These are phyloP conservation scores for Epizoanthus illoricatus DNA, from an alignment of 92 coral and sea anemone species.

Conservation along the genomic window DNA sequence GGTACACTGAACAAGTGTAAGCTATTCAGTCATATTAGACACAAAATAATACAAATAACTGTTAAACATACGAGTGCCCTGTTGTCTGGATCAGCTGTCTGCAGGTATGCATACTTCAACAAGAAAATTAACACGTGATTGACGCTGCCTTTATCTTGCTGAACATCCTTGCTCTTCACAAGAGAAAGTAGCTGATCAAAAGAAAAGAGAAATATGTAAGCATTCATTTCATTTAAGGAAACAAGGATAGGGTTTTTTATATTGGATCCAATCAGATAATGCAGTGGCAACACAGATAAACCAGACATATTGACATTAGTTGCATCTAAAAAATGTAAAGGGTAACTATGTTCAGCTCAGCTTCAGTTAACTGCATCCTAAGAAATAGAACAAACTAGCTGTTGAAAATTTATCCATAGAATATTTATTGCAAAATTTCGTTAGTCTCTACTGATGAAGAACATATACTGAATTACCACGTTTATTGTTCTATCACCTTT, in stretches of 20 bases:
- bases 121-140: conserved; percentile 65
- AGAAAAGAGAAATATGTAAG: background rate
- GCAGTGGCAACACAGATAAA: too few relatives aligned
- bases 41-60: background rate
- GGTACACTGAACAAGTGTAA: background rate
- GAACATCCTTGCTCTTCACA: conserved; percentile 62
- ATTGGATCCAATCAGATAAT: too few relatives aligned
- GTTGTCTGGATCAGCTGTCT: conserved; percentile 14
- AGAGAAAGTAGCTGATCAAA: conserved; percentile 62
- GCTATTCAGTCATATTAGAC: background rate
- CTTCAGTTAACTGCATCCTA: too few relatives aligned
- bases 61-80: conserved; percentile 15
- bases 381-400: too few relatives aligned
- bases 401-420: too few relatives aligned
- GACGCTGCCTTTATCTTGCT: conserved; percentile 59
- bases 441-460: too few relatives aligned
- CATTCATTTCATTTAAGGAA: background rate
- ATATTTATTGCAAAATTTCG: too few relatives aligned
- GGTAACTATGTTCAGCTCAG: too few relatives aligned
- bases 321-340: too few relatives aligned
- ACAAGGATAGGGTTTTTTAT: background rate
- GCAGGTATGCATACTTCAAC: conserved; percentile 75
- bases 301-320: too few relatives aligned
- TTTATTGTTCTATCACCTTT: too few relatives aligned
- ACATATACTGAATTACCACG: too few relatives aligned